A percentile compares a stretch with the other conserved stretches of the same genome.
phyloP scores from a whole-genome alignment of 1,140 invertebrate species.

The Chymomyza costata region DNA sequence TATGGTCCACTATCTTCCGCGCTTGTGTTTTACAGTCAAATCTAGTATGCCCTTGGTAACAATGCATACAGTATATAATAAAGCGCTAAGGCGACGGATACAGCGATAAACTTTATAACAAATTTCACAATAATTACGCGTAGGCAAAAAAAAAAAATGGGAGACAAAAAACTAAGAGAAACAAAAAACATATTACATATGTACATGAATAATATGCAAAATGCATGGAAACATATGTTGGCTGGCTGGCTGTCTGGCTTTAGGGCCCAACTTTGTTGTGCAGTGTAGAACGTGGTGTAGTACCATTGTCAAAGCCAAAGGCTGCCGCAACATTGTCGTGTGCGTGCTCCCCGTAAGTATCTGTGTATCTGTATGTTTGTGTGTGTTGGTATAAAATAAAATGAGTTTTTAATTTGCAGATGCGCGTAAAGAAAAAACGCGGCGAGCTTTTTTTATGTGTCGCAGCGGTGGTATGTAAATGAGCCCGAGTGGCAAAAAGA shows the following conservation, averaged over 20 bases:
- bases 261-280: conserved; percentile 10
- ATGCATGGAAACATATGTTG: conserved; percentile 18
- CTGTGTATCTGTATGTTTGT: conserved; percentile 9
- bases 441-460: conserved; percentile 54
- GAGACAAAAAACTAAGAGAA: too few relatives aligned
- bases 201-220: conserved; percentile 11
- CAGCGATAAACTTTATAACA: conserved; percentile 38
- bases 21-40: too few relatives aligned
- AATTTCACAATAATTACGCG: conserved; percentile 51
- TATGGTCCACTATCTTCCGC: too few relatives aligned
- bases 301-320: conserved; percentile 55
- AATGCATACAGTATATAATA: too few relatives aligned
- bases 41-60: too few relatives aligned
- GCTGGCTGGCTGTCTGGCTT: too few relatives aligned
- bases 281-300: conserved; percentile 34
- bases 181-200: too few relatives aligned
- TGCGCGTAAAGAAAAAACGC: conserved; percentile 57
- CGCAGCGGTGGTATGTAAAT: conserved; percentile 55
- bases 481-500: conserved; percentile 50
- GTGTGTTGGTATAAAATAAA: conserved; percentile 54
- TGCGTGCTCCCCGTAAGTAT: too few relatives aligned
- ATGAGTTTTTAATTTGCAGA: conserved; percentile 73
- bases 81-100: too few relatives aligned
- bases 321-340: too few relatives aligned
- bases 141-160: conserved; percentile 21